Conservation (phyloP, 2,113 vertebrate species). For the Struthio camelus region DNA sequence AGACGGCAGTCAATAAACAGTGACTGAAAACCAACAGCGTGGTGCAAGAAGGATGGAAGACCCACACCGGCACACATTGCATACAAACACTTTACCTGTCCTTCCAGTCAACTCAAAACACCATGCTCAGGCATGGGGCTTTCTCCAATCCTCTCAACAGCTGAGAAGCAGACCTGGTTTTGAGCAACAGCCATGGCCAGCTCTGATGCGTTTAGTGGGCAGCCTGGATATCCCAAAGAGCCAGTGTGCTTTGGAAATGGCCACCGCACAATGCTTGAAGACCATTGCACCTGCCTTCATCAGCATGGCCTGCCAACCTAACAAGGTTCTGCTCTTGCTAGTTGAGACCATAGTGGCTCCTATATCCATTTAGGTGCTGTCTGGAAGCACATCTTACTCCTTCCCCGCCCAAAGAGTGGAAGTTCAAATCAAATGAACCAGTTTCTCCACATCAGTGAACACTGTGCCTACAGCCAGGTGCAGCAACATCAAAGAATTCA, state of each 20-base stretch:
- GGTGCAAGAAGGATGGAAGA: background rate
- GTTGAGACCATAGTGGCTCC: background rate
- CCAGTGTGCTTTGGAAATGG: background rate
- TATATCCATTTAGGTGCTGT: accelerated
- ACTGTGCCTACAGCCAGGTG: background rate
- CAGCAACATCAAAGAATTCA: background rate
- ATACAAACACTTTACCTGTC: background rate
- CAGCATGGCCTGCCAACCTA: too few species aligned
- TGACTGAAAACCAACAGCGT: background rate
- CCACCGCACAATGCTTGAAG: background rate
- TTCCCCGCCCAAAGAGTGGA: background rate
- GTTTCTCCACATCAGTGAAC: accelerated
- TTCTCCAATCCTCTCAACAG: background rate
- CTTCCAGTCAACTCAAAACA: background rate
- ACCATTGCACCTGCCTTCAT: background rate
- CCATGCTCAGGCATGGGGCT: background rate
- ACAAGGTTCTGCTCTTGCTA: background rate
- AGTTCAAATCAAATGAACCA: background rate
- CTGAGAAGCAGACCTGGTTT: background rate
- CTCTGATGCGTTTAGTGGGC: background rate
- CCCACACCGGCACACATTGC: accelerated
- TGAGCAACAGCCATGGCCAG: background rate
- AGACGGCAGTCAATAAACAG: background rate
- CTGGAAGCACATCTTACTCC: background rate
- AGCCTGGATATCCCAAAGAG: background rate